phyloP scores from a whole-genome alignment of 92 coral and sea anemone genomes.

The Meandrina meandrites region DNA sequence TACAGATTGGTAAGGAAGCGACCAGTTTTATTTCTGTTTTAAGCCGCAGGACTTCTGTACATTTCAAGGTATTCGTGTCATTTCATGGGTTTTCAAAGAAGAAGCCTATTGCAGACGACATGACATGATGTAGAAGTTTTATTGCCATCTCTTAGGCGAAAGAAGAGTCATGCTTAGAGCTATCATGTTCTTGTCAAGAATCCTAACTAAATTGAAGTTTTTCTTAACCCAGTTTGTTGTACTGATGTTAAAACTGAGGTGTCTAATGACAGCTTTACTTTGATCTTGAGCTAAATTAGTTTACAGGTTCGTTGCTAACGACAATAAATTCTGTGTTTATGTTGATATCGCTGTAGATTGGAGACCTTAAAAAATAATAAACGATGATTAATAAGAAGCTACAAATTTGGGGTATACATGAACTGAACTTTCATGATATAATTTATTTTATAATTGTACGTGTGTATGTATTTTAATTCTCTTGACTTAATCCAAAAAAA shows the following conservation, averaged over 20 bases:
- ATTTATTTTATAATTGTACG: not conserved
- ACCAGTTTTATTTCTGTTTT: not conserved
- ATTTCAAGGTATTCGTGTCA: not conserved
- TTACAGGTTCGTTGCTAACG: slow-evolving; percentile 42
- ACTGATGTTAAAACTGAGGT: not conserved
- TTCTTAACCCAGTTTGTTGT: not conserved
- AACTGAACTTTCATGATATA: not conserved
- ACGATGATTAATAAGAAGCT: not conserved
- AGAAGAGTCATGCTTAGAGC: not conserved
- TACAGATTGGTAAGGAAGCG: slow-evolving; percentile 69
- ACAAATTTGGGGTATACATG: not conserved
- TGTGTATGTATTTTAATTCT: not conserved
- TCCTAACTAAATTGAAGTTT: not conserved
- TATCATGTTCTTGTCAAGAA: not conserved
- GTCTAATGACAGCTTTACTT: not conserved
- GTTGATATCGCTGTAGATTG: not conserved
- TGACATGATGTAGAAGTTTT: not conserved
- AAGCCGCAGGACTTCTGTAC: not conserved
- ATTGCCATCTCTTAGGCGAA: not conserved
- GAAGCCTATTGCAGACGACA: not conserved
- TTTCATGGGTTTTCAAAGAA: not conserved
- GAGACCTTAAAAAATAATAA: not conserved
- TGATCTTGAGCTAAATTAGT: not conserved
- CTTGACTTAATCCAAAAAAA: not conserved
- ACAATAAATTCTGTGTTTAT: slow-evolving; percentile 5